Evolutionary conservation across 2,797 vertebrate genomes (phyloP).

Genomic region (Diglossa cyanea): DNA sequence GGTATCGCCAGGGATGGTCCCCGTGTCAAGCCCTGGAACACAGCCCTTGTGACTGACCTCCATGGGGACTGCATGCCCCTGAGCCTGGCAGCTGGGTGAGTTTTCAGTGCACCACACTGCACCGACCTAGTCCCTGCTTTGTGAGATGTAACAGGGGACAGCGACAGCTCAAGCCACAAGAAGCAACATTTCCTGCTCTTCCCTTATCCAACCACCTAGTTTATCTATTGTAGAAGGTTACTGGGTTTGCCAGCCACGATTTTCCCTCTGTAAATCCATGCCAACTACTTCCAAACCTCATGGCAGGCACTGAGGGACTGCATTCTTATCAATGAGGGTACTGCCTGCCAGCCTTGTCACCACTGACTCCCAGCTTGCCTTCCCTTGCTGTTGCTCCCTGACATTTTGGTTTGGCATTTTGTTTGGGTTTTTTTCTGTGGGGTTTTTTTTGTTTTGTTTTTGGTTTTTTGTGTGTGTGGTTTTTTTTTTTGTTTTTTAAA

Average conservation of each 20-base stretch:
- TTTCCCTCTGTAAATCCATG: neutral
- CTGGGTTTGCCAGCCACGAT: neutral
- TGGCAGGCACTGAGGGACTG: neutral
- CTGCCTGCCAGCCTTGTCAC: neutral
- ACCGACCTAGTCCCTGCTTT: too few species aligned
- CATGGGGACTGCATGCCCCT: too few species aligned
- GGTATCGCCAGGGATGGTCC: too few species aligned
- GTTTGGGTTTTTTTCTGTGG: fast-evolving
- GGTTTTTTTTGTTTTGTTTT: neutral
- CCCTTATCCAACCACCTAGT: neutral
- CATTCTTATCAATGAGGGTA: neutral
- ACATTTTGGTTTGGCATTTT: neutral
- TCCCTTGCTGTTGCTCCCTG: neutral
- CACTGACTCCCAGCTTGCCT: neutral
- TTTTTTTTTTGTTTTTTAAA: neutral
- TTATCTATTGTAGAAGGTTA: neutral
- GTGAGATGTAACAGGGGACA: too few species aligned
- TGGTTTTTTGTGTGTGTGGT: too few species aligned
- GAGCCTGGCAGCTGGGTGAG: too few species aligned
- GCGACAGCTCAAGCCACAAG: too few species aligned
- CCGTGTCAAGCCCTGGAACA: too few species aligned
- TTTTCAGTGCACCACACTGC: too few species aligned
- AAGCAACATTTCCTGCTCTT: neutral
- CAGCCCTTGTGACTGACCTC: too few species aligned
- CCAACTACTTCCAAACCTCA: neutral